A percentile compares a stretch with the other conserved stretches of the same genome.
These are phyloP conservation scores for Megaustenia siamemsis DNA, from an alignment of 2,888 invertebrate species.

Conservation along the genomic window DNA sequence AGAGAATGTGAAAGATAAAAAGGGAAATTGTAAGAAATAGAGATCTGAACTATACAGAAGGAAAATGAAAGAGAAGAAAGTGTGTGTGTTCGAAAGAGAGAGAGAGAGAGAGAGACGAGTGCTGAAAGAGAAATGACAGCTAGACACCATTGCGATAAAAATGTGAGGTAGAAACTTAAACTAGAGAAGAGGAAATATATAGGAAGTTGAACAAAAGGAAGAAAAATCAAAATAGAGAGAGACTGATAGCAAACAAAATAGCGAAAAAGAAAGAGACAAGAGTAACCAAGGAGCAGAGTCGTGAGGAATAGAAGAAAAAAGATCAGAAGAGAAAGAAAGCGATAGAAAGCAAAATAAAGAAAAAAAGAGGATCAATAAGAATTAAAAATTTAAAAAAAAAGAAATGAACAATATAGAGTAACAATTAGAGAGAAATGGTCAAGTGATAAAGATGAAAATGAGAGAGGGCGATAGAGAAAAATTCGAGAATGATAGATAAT, in stretches of 20 bases:
- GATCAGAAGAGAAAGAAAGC: not conserved
- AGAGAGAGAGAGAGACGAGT: not conserved
- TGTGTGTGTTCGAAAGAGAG: too few relatives aligned
- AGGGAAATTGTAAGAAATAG: not conserved
- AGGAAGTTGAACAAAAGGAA: too few relatives aligned
- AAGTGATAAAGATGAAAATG: not conserved
- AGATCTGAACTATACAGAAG: not conserved
- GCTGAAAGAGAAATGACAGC: not conserved
- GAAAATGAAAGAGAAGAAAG: slow-evolving; percentile 12
- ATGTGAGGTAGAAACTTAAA: not conserved
- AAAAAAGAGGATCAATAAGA: not conserved
- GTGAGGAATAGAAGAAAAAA: not conserved
- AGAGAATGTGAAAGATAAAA: not conserved
- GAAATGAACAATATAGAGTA: slow-evolving; percentile 17
- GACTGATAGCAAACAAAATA: not conserved
- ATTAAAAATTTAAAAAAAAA: not conserved
- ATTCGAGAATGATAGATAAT: not conserved
- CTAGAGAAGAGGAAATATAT: too few relatives aligned
- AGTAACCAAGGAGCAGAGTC: not conserved
- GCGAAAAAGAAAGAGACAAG: not conserved
- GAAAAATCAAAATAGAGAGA: not conserved
- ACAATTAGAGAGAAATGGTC: not conserved
- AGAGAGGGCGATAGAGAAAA: not conserved
- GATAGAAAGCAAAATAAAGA: not conserved
- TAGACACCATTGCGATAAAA: not conserved